phyloP scores from a whole-genome alignment of 2,888 invertebrate species.

The Stenichneumon culpator region DNA sequence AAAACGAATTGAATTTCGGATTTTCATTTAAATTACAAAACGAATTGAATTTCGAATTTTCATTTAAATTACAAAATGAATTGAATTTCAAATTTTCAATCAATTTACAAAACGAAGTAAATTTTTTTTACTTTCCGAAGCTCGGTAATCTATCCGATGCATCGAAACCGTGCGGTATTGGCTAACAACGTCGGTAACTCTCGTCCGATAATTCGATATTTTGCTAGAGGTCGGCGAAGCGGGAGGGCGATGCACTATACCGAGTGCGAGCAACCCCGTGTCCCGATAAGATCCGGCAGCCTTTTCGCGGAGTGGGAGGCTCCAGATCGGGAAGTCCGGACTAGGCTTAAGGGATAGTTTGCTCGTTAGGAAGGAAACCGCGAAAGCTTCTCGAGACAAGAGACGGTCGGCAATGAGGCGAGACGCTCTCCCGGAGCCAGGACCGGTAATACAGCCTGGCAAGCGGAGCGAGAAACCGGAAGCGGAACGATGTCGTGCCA shows the following conservation, averaged over 20 bases:
- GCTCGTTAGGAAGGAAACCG: slow-evolving; percentile 39
- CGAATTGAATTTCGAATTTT: no score
- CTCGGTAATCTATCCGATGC: neutral
- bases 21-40: no score
- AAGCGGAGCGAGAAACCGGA: neutral
- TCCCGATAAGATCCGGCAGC: slow-evolving; percentile 18
- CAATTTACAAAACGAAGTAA: no score
- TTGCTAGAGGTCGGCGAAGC: neutral
- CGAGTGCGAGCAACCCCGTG: neutral
- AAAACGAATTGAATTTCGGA: no score
- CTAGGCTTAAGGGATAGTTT: slow-evolving; percentile 6
- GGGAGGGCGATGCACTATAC: neutral
- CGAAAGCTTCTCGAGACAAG: slow-evolving; percentile 18
- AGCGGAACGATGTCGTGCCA: neutral
- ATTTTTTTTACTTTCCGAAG: neutral
- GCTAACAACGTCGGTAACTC: neutral
- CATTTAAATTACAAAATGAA: no score
- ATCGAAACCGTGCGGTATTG: neutral
- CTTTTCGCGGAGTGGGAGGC: neutral
- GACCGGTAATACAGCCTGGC: neutral
- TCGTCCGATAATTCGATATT: slow-evolving; percentile 38
- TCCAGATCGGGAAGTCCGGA: neutral
- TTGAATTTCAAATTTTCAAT: no score
- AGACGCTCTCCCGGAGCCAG: neutral
- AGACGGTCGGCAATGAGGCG: neutral